These are phyloP conservation scores for Typhlichthys eigenmanni DNA, from an alignment of 2,797 vertebrate genomes.

Conservation along the genomic window DNA sequence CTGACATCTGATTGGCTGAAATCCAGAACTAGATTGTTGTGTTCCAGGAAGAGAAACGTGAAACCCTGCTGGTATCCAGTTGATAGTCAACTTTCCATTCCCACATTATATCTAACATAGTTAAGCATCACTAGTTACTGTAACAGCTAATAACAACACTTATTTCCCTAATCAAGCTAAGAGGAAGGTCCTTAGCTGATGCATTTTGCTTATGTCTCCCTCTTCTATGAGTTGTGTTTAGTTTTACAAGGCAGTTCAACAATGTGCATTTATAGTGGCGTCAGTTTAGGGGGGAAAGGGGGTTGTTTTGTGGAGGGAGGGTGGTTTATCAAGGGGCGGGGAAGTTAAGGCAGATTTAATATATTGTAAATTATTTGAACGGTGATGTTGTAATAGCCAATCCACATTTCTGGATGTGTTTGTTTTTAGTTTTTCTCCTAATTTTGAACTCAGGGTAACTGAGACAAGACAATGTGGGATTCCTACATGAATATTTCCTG, in stretches of 20 bases:
- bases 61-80: conserved; percentile 70
- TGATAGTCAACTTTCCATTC: conserved; percentile 42
- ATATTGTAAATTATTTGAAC: conserved; percentile 77
- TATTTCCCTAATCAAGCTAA: conserved; percentile 55
- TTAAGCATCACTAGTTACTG: conserved; percentile 30
- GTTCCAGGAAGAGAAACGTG: conserved; percentile 68
- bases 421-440: conserved; percentile 58
- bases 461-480: conserved; percentile 70
- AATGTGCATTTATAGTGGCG: conserved; percentile 70
- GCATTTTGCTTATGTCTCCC: conserved; percentile 41
- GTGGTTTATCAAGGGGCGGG: conserved; percentile 47
- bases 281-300: conserved; percentile 42
- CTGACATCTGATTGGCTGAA: conserved; percentile 34
- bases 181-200: conserved; percentile 45
- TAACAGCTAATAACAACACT: conserved; percentile 44
- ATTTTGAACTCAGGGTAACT: conserved; percentile 81
- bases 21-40: conserved; percentile 14
- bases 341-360: conserved; percentile 69
- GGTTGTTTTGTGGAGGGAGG: conserved; percentile 64
- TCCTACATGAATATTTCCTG: conserved; percentile 61
- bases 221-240: conserved; percentile 31
- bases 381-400: conserved; percentile 70
- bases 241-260: conserved; percentile 60
- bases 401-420: conserved; percentile 61
- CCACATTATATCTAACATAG: conserved; percentile 38